These are phyloP conservation scores for Drosophila rubida DNA, from an alignment of 2,888 invertebrate species.

Conservation along the genomic window DNA sequence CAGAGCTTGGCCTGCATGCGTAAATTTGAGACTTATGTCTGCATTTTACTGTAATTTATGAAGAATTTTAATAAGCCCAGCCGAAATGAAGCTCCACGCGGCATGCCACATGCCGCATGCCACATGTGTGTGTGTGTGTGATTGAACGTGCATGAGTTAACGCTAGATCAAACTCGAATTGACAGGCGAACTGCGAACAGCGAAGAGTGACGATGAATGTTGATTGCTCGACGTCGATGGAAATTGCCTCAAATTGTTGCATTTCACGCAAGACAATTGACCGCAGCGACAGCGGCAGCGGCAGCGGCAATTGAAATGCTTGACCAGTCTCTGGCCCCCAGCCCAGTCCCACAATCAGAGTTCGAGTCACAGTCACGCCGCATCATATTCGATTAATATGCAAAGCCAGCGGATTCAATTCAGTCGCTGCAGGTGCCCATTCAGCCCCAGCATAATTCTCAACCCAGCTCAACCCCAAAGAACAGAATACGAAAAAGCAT, in stretches of 20 bases:
- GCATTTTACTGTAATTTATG: slow-evolving; percentile 39
- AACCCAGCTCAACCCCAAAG: neutral
- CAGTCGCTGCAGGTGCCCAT: slow-evolving; percentile 56
- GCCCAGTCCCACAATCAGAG: neutral
- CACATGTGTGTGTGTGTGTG: slow-evolving; percentile 7
- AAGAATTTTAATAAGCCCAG: slow-evolving; percentile 58
- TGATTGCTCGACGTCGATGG: slow-evolving; percentile 45
- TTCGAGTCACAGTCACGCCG: neutral
- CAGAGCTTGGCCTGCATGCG: slow-evolving; percentile 26
- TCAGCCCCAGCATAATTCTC: slow-evolving; percentile 3
- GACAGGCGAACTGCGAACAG: slow-evolving; percentile 44
- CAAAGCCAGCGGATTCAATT: slow-evolving; percentile 44
- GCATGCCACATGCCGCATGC: slow-evolving; percentile 6
- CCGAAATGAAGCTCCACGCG: slow-evolving; percentile 35
- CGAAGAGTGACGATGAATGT: slow-evolving; percentile 31
- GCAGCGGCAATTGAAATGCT: slow-evolving; percentile 68
- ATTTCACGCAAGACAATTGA: slow-evolving; percentile 68
- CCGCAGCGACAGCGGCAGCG: slow-evolving; percentile 33
- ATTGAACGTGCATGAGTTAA: slow-evolving; percentile 41
- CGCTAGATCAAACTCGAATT: slow-evolving; percentile 57
- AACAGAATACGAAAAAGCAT: slow-evolving; percentile 2
- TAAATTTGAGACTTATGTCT: slow-evolving; percentile 29
- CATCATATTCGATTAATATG: slow-evolving; percentile 66
- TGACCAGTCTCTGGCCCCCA: slow-evolving; percentile 16
- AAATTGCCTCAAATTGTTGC: slow-evolving; percentile 74